These are phyloP conservation scores for Ornithoptera alexandrae DNA, from an alignment of 2,888 invertebrate genomes.

Conservation along the genomic window DNA sequence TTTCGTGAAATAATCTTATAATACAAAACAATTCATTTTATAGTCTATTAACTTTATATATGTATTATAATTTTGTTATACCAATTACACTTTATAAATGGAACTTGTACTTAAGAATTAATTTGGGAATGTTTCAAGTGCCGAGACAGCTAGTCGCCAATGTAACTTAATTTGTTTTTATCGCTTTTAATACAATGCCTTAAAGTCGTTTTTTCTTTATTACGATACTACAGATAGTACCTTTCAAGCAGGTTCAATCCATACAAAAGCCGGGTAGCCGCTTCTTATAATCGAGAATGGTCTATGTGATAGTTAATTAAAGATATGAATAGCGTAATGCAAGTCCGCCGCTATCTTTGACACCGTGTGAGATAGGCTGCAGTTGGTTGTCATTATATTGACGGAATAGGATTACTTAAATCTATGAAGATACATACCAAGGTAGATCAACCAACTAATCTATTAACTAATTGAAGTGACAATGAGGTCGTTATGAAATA, in stretches of 20 bases:
- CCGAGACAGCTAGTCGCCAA: constrained; percentile 73
- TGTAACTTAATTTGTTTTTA: constrained; percentile 32
- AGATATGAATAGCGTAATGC: constrained; percentile 74
- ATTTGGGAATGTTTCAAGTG: constrained; percentile 59
- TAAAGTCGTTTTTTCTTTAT: constrained; percentile 48
- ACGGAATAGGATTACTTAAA: constrained; percentile 9
- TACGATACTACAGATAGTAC: constrained; percentile 33
- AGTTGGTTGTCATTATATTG: constrained; percentile 7
- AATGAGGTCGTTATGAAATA: not conserved
- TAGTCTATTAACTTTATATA: constrained; percentile 1
- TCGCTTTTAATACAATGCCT: constrained; percentile 39
- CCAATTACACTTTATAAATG: constrained; percentile 12
- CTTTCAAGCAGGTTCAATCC: constrained; percentile 50
- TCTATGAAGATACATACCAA: not conserved
- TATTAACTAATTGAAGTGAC: not conserved
- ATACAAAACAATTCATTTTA: constrained; percentile 11
- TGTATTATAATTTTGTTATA: constrained; percentile 6
- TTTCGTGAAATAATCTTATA: not conserved
- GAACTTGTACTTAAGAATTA: constrained; percentile 31
- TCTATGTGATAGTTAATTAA: constrained; percentile 78
- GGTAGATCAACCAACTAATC: not conserved
- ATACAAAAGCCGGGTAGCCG: constrained; percentile 73
- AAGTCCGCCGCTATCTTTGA: constrained; percentile 73
- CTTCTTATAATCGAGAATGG: constrained; percentile 73
- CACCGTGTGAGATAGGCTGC: constrained; percentile 32